These are phyloP conservation scores for Diarsia mendica DNA, from an alignment of 2,888 invertebrate genomes.

Conservation along the genomic window DNA sequence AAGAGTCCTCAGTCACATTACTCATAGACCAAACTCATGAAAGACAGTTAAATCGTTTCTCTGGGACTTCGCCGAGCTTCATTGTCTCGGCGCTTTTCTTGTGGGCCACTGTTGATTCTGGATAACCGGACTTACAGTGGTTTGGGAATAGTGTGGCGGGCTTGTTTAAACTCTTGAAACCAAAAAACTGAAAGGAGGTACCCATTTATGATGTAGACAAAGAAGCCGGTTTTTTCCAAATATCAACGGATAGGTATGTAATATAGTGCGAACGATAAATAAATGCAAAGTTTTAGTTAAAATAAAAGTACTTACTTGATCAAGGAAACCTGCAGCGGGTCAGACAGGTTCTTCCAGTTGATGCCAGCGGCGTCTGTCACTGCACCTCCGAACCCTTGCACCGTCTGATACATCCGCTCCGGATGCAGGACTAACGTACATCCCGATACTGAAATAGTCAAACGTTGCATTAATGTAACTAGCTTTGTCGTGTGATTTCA, in stretches of 20 bases:
- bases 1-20: background rate
- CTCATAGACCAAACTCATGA: background rate
- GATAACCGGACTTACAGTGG: too few species aligned
- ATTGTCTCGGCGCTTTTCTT: too few species aligned
- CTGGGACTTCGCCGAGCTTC: too few species aligned
- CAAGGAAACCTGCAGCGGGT: conserved; percentile 76
- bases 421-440: conserved; percentile 46
- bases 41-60: too few species aligned
- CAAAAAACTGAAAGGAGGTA: too few species aligned
- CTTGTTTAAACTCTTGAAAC: too few species aligned
- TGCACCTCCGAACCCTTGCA: conserved; percentile 95
- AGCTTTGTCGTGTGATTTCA: background rate
- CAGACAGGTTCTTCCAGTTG: conserved; percentile 91
- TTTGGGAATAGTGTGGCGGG: too few species aligned
- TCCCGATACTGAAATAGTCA: conserved; percentile 27
- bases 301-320: conserved; percentile 61
- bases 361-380: conserved; percentile 93
- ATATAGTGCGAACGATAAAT: background rate
- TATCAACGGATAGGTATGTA: background rate
- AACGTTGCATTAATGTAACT: background rate
- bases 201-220: background rate
- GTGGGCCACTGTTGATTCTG: too few species aligned
- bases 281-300: background rate
- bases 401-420: conserved; percentile 89
- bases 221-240: background rate